Evolutionary conservation across 2,888 invertebrate genomes (phyloP), one percentile per base, ranked within the genome.

Genomic region (Helicoverpa assulta): DNA sequence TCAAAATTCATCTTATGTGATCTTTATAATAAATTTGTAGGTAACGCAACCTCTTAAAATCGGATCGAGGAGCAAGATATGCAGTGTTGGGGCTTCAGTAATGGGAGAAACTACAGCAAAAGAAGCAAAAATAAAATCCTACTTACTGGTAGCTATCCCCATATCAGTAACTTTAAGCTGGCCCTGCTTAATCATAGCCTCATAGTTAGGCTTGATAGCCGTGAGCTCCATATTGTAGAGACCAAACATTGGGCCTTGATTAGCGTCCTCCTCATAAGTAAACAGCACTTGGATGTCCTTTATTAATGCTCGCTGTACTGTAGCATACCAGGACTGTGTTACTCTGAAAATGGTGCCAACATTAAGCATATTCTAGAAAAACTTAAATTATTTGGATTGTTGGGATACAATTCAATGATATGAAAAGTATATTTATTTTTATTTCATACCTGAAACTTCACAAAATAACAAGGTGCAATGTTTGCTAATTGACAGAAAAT

Each of bases 151-250:
- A 84, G 98, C 97, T 70, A 98, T 97, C 5, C 98, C 98, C 97
- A 98, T 97, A 88, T 98, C 98, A 0, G 98, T 98, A 65, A 98
- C 97, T 90, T 98, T 97, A 12, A 98, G 92, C 78, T 97, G 97
- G 0, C 98, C 98, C 70, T 97, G 97, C 91, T 97, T 98, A 76
- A 98, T 97, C 98, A 98, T 98, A 2, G 97, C 97, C 85, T 98
- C 98, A 88, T 98, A 98, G 91, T 98, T 98, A 0, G 99, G 99
- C 89, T 98, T 98, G 73, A 99, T 98, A 76, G 96, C 95, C 0
- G 97, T 97, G 63, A 99, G 93, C 92, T 99, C 98, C 61, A 96
- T 95, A 75, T 97, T 97, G 62, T 97, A 94, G 0, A 99, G 93
- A 0, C 98, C 98, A 91, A 98, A 99, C 96, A 97, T 96, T 14